A percentile compares a stretch with the other conserved stretches of the same genome.
These are phyloP conservation scores for Dilophus febrilis DNA, from an alignment of 2,888 invertebrate genomes.

Conservation along the genomic window DNA sequence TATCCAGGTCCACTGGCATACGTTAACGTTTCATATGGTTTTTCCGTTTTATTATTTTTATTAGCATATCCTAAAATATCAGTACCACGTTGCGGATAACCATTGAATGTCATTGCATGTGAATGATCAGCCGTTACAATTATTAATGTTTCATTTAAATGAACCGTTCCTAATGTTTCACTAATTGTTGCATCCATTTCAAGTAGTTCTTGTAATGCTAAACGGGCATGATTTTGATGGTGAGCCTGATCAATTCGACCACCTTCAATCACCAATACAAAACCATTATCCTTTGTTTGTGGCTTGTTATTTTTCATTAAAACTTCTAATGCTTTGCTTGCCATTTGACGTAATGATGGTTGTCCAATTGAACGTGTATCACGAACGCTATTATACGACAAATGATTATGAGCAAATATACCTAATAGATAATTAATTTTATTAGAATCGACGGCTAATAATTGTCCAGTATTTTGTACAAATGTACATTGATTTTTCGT, in stretches of 20 bases:
- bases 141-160: constrained; percentile 42
- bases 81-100: constrained; percentile 40
- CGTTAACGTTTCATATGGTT: constrained; percentile 38
- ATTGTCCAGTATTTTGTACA: constrained; percentile 26
- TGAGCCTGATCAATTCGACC: constrained; percentile 47
- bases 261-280: constrained; percentile 39
- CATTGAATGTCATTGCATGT: constrained; percentile 42
- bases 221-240: constrained; percentile 40
- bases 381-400: constrained; percentile 36
- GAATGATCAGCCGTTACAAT: constrained; percentile 50
- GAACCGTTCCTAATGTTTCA: constrained; percentile 32
- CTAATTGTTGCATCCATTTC: constrained; percentile 45
- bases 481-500: constrained; percentile 22
- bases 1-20: constrained; percentile 49
- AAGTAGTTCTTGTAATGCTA: constrained; percentile 44
- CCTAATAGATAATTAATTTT: constrained; percentile 34
- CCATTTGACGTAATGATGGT: constrained; percentile 42
- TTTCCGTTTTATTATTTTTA: constrained; percentile 15
- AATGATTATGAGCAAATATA: constrained; percentile 37
- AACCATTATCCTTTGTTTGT: constrained; percentile 33
- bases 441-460: constrained; percentile 27
- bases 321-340: constrained; percentile 36
- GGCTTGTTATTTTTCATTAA: constrained; percentile 25
- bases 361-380: constrained; percentile 26
- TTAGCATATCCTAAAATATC: constrained; percentile 37